phyloP scores from a whole-genome alignment of 2,797 vertebrate species.

The Pempheris klunzingeri region DNA sequence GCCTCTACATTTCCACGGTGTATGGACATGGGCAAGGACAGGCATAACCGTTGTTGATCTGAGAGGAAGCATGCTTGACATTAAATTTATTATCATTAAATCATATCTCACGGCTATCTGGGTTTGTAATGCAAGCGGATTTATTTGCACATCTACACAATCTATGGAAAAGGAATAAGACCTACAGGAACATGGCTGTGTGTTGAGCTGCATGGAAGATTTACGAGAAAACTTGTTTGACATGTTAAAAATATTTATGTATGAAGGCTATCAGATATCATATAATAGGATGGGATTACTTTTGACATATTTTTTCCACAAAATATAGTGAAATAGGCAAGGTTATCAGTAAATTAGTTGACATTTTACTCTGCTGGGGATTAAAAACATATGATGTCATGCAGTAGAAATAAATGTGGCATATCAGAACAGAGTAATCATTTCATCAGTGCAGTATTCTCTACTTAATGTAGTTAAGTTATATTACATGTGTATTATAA shows the following conservation, averaged over 20 bases:
- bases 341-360: slow-evolving; percentile 16
- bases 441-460: not conserved
- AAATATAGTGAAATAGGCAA: slow-evolving; percentile 20
- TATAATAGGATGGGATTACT: slow-evolving; percentile 29
- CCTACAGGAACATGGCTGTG: slow-evolving; percentile 30
- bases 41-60: slow-evolving; percentile 47
- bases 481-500: not conserved
- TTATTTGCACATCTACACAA: slow-evolving; percentile 61
- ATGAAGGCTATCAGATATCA: slow-evolving; percentile 21
- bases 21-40: slow-evolving; percentile 65
- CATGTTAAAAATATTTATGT: slow-evolving; percentile 42
- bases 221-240: slow-evolving; percentile 31
- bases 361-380: slow-evolving; percentile 4
- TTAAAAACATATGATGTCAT: slow-evolving; percentile 15
- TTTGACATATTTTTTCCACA: slow-evolving; percentile 32
- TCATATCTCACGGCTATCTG: slow-evolving; percentile 72
- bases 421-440: not conserved
- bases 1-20: slow-evolving; percentile 48
- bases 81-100: slow-evolving; percentile 74
- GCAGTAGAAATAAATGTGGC: not conserved
- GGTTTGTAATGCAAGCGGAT: slow-evolving; percentile 58
- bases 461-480: not conserved
- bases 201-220: slow-evolving; percentile 32
- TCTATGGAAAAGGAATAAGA: slow-evolving; percentile 52
- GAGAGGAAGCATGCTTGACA: slow-evolving; percentile 70